Percentiles rank a stretch among this genome's conserved stretches.
Conservation (phyloP, 2,797 vertebrate genomes). For the Crotalus adamanteus region DNA sequence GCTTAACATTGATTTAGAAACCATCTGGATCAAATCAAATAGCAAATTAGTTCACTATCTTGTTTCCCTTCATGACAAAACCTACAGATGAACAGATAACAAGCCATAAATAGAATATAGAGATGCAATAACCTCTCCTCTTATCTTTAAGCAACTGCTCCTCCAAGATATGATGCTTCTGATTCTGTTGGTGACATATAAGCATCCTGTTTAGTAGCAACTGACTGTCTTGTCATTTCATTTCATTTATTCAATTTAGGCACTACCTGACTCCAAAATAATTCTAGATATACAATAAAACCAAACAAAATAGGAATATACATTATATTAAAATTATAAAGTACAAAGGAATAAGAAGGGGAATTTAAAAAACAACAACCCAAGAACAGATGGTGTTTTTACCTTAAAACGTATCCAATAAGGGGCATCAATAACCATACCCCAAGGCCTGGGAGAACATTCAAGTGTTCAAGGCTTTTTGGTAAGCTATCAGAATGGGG, state of each 20-base stretch:
- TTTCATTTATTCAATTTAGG: neutral
- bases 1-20: neutral
- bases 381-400: neutral
- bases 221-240: neutral
- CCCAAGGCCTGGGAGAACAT: neutral
- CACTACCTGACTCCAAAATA: neutral
- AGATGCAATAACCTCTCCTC: neutral
- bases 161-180: neutral
- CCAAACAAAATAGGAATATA: neutral
- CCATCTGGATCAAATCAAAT: neutral
- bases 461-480: neutral
- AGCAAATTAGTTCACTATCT: neutral
- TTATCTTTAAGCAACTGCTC: neutral
- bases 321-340: neutral
- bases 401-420: neutral
- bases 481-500: neutral
- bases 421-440: neutral
- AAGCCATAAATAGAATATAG: neutral
- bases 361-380: neutral
- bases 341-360: neutral
- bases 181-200: neutral
- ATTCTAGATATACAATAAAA: neutral
- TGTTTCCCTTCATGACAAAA: neutral
- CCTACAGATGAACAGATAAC: neutral
- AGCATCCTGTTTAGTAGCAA: neutral